Conservation (phyloP, 2,113 vertebrate genomes). For the Puma concolor region DNA sequence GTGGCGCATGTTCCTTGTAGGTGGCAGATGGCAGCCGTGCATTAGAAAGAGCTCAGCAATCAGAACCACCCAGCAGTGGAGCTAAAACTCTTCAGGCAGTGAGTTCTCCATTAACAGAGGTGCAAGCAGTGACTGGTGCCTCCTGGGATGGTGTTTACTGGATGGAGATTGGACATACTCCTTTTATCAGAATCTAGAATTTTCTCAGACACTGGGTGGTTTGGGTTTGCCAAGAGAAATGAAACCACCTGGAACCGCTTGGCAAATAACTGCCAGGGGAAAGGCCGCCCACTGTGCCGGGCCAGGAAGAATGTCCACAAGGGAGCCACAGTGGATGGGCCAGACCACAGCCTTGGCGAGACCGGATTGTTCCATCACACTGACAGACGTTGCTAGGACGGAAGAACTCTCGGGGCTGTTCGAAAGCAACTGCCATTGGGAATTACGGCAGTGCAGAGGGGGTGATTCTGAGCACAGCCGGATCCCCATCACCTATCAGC, state of each 20-base stretch:
- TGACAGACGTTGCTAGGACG: conserved; percentile 60
- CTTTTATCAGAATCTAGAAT: conserved; percentile 14
- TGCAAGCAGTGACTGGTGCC: not conserved
- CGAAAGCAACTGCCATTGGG: conserved; percentile 58
- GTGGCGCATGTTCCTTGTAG: too few relatives aligned
- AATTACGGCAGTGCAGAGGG: conserved; percentile 32
- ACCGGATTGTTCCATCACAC: conserved; percentile 69
- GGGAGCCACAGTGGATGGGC: conserved; percentile 1
- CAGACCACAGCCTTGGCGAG: conserved; percentile 65
- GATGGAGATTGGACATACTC: not conserved
- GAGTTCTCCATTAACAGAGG: not conserved
- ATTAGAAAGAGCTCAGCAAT: not conserved
- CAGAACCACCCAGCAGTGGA: not conserved
- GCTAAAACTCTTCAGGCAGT: not conserved
- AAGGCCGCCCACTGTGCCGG: conserved; percentile 48
- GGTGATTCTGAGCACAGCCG: not conserved
- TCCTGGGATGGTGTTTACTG: not conserved
- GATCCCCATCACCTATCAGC: not conserved
- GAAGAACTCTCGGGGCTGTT: conserved; percentile 53
- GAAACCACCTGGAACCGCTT: conserved; percentile 52
- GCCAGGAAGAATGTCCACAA: conserved; percentile 40
- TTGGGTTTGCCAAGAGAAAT: conserved; percentile 39
- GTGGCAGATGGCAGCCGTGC: not conserved
- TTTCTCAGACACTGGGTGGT: conserved; percentile 18
- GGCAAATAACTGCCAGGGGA: not conserved